Evolutionary conservation across 2,797 vertebrate species (phyloP), one percentile per base, ranked within the genome.

Genomic region (Falco concolor): DNA sequence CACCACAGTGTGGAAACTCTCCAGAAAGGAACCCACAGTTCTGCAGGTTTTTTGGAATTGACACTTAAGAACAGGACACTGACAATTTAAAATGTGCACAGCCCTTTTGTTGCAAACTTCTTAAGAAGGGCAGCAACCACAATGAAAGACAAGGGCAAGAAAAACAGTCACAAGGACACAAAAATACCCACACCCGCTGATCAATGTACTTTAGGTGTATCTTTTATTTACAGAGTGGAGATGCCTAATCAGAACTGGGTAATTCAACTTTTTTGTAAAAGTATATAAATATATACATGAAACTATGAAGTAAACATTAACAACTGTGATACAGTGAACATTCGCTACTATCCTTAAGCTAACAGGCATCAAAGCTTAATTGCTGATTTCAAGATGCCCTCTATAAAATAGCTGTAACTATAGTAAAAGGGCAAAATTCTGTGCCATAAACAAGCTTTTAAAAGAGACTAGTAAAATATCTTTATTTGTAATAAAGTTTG

Each of bases 271-370:
- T 94, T 96, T 93, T 93, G 97, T 97, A 97, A 95, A 98, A 98
- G 97, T 96, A 98, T 98, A 97, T 98, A 98, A 98, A 98, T 98
- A 98, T 98, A 95, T 98, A 98, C 97, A 98, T 75, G 84, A 95
- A 95, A 96, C 88, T 97, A 97, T 88, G 92, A 96, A 97, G 96
- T 98, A 98, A 98, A 98, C 96, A 97, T 97, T 93, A 97, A 96
- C 95, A 98, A 97, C 61, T 74, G 92, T 85, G 95, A 96, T 97
- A 97, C 89, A 98, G 97, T 97, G 11, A 98, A 98, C 52, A 81
- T 92, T 93, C 94, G 87, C 94, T 97, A 97, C 89, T 89, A 95
- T 93, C 91, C 80, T 95, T 98, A 97, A 57, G 88, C 97, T 97
- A 97, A 95, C 74, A 96, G 95, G 77, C 81, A 94, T 93, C 95